These are phyloP conservation scores for Brachionus paranguensis DNA, from an alignment of 1,140 invertebrate species.

Conservation along the genomic window DNA sequence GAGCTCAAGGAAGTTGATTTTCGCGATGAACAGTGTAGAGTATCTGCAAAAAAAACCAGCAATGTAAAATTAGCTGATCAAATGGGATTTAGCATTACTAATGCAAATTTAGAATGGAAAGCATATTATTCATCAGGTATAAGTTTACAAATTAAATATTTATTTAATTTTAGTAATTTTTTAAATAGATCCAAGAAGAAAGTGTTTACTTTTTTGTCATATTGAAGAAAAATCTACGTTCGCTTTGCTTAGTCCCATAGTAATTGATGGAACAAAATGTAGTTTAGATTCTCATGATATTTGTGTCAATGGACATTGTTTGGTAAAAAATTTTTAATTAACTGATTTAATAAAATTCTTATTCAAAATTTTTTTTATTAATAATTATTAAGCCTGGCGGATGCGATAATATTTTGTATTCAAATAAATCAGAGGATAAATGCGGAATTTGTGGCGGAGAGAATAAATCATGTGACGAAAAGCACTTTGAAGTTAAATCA, in stretches of 20 bases:
- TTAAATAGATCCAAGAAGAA: background rate
- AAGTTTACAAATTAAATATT: background rate
- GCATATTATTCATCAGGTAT: constrained; percentile 28
- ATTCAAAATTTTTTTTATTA: background rate
- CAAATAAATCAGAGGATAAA: background rate
- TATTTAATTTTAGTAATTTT: background rate
- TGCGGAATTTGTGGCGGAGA: constrained; percentile 40
- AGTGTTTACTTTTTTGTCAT: constrained; percentile 36
- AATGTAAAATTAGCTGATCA: background rate
- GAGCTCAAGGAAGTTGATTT: background rate
- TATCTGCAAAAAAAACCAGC: background rate
- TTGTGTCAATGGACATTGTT: constrained; percentile 38
- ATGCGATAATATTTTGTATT: constrained; percentile 35
- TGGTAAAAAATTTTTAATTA: background rate
- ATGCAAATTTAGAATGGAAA: background rate
- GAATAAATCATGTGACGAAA: background rate
- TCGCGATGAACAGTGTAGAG: constrained; percentile 17
- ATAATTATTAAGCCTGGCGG: constrained; percentile 7
- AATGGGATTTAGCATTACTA: constrained; percentile 14
- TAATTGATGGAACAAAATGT: constrained; percentile 39
- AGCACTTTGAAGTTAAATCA: background rate
- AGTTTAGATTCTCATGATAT: constrained; percentile 31
- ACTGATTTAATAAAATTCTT: background rate
- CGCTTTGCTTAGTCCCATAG: background rate
- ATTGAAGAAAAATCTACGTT: background rate